These are phyloP conservation scores for Columba livia DNA, from an alignment of 2,113 vertebrate genomes.

Conservation along the genomic window DNA sequence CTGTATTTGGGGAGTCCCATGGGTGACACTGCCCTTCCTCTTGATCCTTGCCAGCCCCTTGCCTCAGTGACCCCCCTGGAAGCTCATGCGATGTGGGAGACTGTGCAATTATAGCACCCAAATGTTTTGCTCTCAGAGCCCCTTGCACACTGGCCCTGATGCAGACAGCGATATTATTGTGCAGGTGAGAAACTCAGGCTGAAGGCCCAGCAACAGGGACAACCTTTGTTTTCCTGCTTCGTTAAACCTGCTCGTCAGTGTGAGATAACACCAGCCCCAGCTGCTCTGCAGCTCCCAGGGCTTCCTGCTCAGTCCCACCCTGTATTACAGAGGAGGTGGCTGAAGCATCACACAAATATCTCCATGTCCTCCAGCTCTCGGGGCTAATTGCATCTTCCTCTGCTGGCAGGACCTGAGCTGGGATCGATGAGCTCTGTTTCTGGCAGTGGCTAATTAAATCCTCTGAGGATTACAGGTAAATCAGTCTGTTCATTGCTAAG, in stretches of 20 bases:
- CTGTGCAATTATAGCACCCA: accelerated
- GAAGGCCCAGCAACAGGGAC: not conserved
- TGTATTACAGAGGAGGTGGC: not conserved
- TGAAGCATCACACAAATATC: accelerated
- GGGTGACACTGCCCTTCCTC: not conserved
- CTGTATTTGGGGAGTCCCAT: accelerated
- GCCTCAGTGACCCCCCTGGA: accelerated
- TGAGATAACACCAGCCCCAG: accelerated
- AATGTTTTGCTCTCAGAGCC: not conserved
- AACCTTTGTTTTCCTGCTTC: not conserved
- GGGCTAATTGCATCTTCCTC: not conserved
- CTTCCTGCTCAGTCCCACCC: accelerated
- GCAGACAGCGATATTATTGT: accelerated
- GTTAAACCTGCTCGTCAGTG: not conserved
- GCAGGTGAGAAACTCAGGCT: not conserved
- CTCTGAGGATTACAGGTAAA: not conserved
- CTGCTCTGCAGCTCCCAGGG: not conserved
- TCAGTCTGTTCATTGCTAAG: not conserved
- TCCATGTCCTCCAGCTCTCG: accelerated
- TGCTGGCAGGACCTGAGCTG: not conserved
- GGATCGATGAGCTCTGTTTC: not conserved
- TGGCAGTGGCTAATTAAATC: not conserved
- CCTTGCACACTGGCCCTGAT: too few species aligned
- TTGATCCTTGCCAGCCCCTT: accelerated
- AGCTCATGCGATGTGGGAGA: accelerated